Conservation (phyloP, 2,113 vertebrate species). For the Tragelaphus scriptus region DNA sequence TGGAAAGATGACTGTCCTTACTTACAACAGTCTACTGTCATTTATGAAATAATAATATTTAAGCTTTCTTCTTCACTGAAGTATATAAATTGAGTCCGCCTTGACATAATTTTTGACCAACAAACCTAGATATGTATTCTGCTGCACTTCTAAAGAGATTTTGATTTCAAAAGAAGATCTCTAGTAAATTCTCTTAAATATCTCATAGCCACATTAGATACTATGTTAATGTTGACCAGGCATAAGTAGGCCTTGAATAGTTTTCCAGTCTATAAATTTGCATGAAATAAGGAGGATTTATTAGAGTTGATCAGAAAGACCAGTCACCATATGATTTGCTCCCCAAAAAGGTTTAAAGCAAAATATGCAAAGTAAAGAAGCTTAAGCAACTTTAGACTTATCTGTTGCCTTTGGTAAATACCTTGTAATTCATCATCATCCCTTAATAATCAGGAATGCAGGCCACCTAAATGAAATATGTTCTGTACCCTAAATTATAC, state of each 20-base stretch:
- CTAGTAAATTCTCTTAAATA: slow-evolving; percentile 53
- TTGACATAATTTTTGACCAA: neutral
- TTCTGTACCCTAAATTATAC: neutral
- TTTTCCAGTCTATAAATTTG: neutral
- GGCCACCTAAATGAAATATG: neutral
- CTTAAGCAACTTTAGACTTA: neutral
- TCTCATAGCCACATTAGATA: neutral
- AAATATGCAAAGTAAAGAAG: slow-evolving; percentile 12
- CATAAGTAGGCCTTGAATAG: neutral
- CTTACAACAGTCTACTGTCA: neutral
- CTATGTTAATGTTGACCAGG: neutral
- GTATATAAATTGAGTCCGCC: neutral
- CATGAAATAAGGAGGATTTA: slow-evolving; percentile 35
- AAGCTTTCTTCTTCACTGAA: neutral
- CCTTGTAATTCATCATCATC: neutral
- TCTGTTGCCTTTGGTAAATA: neutral
- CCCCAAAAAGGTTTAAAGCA: neutral
- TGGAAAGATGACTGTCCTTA: neutral
- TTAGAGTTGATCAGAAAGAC: slow-evolving; percentile 65
- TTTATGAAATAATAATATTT: neutral
- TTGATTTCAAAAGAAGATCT: slow-evolving; percentile 39
- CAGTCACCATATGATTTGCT: slow-evolving; percentile 38
- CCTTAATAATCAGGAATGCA: neutral
- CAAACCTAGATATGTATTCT: neutral
- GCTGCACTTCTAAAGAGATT: slow-evolving; percentile 73